Conservation (phyloP, 2,888 invertebrate genomes). For the Drosophila anomalata region DNA sequence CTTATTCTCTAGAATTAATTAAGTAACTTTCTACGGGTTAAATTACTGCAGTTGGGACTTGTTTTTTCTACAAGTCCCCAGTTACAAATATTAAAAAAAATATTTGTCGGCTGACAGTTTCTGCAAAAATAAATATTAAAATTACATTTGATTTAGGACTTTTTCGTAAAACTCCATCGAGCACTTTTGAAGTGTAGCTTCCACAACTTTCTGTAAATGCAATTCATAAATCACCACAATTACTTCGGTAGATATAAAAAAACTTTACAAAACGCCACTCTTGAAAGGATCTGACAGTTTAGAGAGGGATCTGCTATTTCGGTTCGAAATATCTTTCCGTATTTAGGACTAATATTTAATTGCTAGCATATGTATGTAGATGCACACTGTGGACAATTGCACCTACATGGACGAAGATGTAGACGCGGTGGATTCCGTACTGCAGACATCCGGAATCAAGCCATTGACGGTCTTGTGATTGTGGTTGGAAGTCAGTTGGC, state of each 20-base stretch:
- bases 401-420: slow-evolving; percentile 42
- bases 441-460: slow-evolving; percentile 22
- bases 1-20: too few species aligned
- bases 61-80: background rate
- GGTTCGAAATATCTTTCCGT: background rate
- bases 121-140: background rate
- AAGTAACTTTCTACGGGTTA: background rate
- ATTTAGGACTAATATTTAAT: background rate
- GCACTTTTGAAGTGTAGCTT: background rate
- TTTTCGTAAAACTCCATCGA: background rate
- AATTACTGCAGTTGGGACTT: background rate
- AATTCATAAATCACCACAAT: slow-evolving; percentile 9
- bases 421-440: slow-evolving; percentile 59
- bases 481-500: slow-evolving; percentile 46
- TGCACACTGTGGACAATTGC: background rate
- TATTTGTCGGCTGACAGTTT: background rate
- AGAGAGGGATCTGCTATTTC: background rate
- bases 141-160: background rate
- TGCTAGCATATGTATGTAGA: background rate
- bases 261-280: background rate
- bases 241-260: background rate
- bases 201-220: slow-evolving; percentile 1
- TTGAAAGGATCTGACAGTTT: slow-evolving; percentile 4
- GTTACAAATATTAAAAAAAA: background rate
- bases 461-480: slow-evolving; percentile 46